phyloP scores from a whole-genome alignment of 2,888 invertebrate species.

The Hypomecis atomaria region DNA sequence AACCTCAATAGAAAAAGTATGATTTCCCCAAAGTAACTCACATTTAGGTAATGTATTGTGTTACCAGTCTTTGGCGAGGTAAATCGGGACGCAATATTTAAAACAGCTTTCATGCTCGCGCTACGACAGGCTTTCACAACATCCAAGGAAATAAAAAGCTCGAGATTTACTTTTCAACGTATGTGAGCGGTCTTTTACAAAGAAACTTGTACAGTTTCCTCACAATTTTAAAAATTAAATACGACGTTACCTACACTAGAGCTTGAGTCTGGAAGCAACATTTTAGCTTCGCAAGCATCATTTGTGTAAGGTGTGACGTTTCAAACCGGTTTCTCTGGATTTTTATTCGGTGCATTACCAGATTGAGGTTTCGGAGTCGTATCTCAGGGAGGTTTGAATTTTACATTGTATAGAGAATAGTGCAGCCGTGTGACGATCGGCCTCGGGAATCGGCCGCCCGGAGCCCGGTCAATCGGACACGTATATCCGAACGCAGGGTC shows the following conservation, averaged over 20 bases:
- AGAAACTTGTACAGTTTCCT: conserved; percentile 52
- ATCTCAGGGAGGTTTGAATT: conserved; percentile 32
- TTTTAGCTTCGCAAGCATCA: conserved; percentile 12
- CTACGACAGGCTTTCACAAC: conserved; percentile 67
- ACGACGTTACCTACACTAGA: not conserved
- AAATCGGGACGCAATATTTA: conserved; percentile 78
- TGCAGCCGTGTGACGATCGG: conserved; percentile 23
- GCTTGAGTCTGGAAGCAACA: not conserved
- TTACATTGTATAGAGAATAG: conserved; percentile 34
- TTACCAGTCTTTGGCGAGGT: conserved; percentile 68
- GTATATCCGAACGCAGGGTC: conserved; percentile 67
- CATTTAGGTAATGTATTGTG: conserved; percentile 64
- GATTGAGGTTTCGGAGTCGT: conserved; percentile 27
- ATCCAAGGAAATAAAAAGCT: conserved; percentile 69
- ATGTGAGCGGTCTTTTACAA: conserved; percentile 54
- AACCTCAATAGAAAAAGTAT: conserved; percentile 54
- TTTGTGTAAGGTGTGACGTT: conserved; percentile 26
- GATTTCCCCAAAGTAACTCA: conserved; percentile 64
- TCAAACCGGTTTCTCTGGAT: not conserved
- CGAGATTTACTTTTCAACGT: conserved; percentile 67
- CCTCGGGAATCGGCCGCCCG: conserved; percentile 13
- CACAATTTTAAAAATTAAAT: conserved; percentile 29
- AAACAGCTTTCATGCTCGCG: conserved; percentile 73
- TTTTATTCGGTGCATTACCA: conserved; percentile 29
- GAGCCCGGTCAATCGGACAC: conserved; percentile 64